A percentile compares a stretch with the other conserved stretches of the same genome.
These are phyloP conservation scores for Microplitis mediator DNA, from an alignment of 1,140 invertebrate genomes.

Conservation along the genomic window DNA sequence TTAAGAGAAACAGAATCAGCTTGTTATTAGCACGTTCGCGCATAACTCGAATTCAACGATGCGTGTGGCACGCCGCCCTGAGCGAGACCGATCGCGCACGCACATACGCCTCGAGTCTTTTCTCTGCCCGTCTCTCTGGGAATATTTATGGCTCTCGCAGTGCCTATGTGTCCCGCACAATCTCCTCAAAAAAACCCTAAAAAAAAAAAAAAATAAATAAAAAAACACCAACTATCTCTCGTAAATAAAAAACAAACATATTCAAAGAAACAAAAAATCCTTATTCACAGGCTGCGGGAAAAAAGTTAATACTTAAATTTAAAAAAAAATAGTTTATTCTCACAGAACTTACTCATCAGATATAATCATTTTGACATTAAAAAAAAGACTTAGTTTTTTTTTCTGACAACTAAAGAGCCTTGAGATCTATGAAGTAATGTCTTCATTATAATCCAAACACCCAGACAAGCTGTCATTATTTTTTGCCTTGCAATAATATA, in stretches of 20 bases:
- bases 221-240: too few species aligned
- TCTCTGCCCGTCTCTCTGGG: not conserved
- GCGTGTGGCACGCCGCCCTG: constrained; percentile 37
- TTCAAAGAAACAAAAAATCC: not conserved
- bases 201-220: not conserved
- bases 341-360: too few species aligned
- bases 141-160: constrained; percentile 33
- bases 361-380: too few species aligned
- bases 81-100: constrained; percentile 16
- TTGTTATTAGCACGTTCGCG: constrained; percentile 59
- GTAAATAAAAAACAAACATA: too few species aligned
- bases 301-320: not conserved
- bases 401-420: not conserved
- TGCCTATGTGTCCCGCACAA: constrained; percentile 7
- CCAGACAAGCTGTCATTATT: constrained; percentile 12
- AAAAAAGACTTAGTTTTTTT: not conserved
- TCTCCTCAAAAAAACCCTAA: not conserved
- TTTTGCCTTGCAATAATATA: not conserved
- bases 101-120: constrained; percentile 3
- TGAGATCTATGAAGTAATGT: constrained; percentile 11
- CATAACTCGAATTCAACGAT: constrained; percentile 57
- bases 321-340: not conserved
- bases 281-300: not conserved
- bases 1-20: constrained; percentile 52
- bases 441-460: constrained; percentile 7